These are phyloP conservation scores for Muscina levida DNA, from an alignment of 2,888 invertebrate species.

Conservation along the genomic window DNA sequence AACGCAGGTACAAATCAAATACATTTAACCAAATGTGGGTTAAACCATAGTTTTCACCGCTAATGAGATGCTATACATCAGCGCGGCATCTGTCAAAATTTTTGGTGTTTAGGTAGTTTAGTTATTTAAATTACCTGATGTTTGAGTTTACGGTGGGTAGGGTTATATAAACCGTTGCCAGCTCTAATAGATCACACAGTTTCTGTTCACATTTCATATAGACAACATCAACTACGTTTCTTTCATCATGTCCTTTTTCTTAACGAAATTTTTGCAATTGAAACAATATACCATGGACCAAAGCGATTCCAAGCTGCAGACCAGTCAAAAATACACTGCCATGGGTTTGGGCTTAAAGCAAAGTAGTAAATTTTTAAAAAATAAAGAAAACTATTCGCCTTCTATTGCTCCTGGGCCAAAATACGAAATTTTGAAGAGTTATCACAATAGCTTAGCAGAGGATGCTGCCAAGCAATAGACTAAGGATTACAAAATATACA, in stretches of 20 bases:
- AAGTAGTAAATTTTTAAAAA: conserved; percentile 1
- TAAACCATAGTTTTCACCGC: not conserved
- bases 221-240: no score
- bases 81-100: not conserved
- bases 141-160: not conserved
- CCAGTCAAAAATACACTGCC: not conserved
- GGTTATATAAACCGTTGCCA: not conserved
- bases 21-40: not conserved
- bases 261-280: conserved; percentile 36
- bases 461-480: not conserved
- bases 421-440: conserved; percentile 37
- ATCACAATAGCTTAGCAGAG: conserved; percentile 12
- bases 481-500: no score
- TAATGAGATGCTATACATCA: no score
- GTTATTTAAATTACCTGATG: not conserved
- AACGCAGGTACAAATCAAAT: not conserved
- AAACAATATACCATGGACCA: conserved; percentile 23
- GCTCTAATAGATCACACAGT: not conserved
- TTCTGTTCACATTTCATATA: no score
- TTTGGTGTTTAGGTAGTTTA: not conserved
- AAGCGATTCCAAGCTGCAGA: conserved; percentile 6
- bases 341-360: no score
- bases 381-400: conserved; percentile 29
- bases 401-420: conserved; percentile 2
- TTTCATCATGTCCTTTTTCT: conserved; percentile 11